Percentiles rank a stretch among this genome's conserved stretches.
These are phyloP conservation scores for Hydrozoanthus gracilis DNA, from an alignment of 92 coral and sea anemone species.

Conservation along the genomic window DNA sequence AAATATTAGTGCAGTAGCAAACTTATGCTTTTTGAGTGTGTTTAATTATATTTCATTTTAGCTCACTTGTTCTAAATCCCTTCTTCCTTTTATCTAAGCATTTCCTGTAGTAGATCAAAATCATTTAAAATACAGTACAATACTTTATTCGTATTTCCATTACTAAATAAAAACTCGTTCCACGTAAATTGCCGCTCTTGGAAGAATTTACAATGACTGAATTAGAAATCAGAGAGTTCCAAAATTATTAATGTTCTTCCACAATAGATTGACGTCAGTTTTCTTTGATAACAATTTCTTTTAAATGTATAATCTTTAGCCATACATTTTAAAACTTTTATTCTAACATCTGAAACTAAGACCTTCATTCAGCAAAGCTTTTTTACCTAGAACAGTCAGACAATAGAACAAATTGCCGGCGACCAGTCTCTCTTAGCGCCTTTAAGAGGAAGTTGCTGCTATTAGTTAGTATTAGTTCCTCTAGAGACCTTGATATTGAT, in stretches of 20 bases:
- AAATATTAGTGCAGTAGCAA: too few species aligned
- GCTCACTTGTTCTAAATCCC: neutral
- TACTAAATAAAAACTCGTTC: neutral
- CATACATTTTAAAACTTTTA: neutral
- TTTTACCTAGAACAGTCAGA: too few species aligned
- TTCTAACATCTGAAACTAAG: too few species aligned
- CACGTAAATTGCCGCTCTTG: neutral
- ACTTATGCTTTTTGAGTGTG: neutral
- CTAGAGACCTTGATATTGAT: too few species aligned
- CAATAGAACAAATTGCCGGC: too few species aligned
- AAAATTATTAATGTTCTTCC: neutral
- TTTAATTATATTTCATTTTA: neutral
- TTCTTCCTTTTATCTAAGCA: neutral
- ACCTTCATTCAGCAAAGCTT: too few species aligned
- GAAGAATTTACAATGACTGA: neutral
- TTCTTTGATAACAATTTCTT: neutral
- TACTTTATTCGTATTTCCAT: too few species aligned
- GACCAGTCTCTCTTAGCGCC: too few species aligned
- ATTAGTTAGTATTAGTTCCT: too few species aligned
- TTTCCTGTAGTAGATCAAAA: neutral
- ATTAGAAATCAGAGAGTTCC: neutral
- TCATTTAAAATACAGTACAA: neutral
- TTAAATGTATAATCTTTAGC: neutral
- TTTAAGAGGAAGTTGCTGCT: too few species aligned
- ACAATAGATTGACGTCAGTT: neutral